Percentiles rank a stretch among this genome's conserved stretches.
These are phyloP conservation scores for Petrocephalus zakoni DNA, from an alignment of 2,113 vertebrate genomes.

Conservation along the genomic window DNA sequence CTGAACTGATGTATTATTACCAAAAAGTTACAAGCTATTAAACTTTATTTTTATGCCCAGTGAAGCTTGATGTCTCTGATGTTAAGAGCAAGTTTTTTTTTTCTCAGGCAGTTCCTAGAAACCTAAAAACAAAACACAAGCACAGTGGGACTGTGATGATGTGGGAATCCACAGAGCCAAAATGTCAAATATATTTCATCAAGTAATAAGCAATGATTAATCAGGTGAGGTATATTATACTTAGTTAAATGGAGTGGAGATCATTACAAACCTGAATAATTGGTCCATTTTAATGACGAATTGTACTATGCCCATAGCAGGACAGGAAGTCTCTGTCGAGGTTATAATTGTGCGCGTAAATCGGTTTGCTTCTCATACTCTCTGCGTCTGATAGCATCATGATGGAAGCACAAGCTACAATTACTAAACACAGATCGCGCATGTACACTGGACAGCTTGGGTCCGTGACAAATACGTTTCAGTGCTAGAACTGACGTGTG, in stretches of 20 bases:
- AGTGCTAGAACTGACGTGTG: neutral
- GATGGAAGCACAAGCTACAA: neutral
- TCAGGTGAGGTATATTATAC: slow-evolving; percentile 32
- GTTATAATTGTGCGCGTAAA: neutral
- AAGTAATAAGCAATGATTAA: slow-evolving; percentile 36
- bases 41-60: neutral
- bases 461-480: neutral
- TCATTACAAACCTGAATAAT: slow-evolving; percentile 35
- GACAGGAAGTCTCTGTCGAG: slow-evolving; percentile 4
- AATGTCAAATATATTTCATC: slow-evolving; percentile 34
- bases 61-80: neutral
- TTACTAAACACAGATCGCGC: neutral
- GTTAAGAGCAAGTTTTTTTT: neutral
- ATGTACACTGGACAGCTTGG: neutral
- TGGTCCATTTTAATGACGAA: slow-evolving; percentile 32
- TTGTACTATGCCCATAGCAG: slow-evolving; percentile 22
- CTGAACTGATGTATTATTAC: neutral
- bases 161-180: neutral
- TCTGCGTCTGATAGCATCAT: neutral
- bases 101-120: neutral
- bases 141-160: neutral
- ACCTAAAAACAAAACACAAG: neutral
- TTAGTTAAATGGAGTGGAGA: slow-evolving; percentile 37
- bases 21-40: neutral
- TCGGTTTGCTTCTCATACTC: neutral